These are phyloP conservation scores for Esperia sulphurella DNA, from an alignment of 2,888 invertebrate genomes.

Conservation along the genomic window DNA sequence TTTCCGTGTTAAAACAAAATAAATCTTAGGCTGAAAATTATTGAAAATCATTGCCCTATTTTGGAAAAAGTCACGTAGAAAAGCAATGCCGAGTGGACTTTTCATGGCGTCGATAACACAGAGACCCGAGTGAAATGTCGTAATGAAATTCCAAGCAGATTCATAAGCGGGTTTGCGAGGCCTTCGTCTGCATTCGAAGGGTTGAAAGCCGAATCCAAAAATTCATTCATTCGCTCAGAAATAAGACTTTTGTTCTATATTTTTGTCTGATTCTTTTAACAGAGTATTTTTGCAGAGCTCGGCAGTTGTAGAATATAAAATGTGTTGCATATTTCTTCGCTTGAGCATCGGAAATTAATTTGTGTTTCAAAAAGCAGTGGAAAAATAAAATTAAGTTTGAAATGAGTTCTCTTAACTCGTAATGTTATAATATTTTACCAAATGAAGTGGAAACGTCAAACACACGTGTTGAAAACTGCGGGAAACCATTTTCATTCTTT, in stretches of 20 bases:
- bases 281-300: not conserved
- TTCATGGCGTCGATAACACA: constrained; percentile 11
- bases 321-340: too few relatives aligned
- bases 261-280: not conserved
- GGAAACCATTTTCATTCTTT: not conserved
- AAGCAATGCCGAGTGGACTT: constrained; percentile 8
- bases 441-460: not conserved
- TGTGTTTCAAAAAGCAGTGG: not conserved
- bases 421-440: not conserved
- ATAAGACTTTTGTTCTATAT: constrained; percentile 1
- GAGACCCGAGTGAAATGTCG: constrained; percentile 36
- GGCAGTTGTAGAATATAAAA: not conserved
- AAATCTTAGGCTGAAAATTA: not conserved
- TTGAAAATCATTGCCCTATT: not conserved
- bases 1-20: not conserved
- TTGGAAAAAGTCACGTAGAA: constrained; percentile 7
- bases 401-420: not conserved
- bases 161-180: constrained; percentile 37
- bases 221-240: constrained; percentile 5
- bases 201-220: constrained; percentile 19
- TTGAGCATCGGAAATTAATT: not conserved
- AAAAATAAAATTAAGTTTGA: not conserved
- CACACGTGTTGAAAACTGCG: not conserved
- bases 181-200: constrained; percentile 24
- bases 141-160: constrained; percentile 59